These are phyloP conservation scores for Paradoxurus hermaphroditus DNA, from an alignment of 2,113 vertebrate genomes.

Conservation along the genomic window DNA sequence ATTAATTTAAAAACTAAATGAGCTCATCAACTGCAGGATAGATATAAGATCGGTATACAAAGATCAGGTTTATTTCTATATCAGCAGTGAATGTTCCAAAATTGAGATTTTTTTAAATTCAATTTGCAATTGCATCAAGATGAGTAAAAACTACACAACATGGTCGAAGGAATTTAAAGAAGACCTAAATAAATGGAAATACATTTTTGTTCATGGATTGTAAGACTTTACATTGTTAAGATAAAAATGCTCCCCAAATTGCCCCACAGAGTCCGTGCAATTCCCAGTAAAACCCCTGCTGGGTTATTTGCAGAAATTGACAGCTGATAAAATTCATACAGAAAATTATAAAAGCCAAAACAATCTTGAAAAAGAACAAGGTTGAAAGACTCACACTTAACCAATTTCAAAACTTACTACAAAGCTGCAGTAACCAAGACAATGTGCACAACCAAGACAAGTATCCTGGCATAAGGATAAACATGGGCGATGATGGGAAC, in stretches of 20 bases:
- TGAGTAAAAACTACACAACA: not conserved
- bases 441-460: no score
- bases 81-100: not conserved
- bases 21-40: not conserved
- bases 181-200: not conserved
- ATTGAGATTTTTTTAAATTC: not conserved
- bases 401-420: not conserved
- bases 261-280: not conserved
- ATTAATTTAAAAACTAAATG: not conserved
- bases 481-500: not conserved
- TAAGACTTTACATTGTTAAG: not conserved
- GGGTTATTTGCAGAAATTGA: not conserved
- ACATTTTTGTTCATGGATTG: not conserved
- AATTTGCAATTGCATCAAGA: not conserved
- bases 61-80: not conserved
- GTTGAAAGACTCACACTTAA: not conserved
- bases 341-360: not conserved
- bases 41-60: not conserved
- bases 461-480: not conserved
- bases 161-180: not conserved
- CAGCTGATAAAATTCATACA: not conserved
- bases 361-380: not conserved
- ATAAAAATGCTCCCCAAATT: not conserved
- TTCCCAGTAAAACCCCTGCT: not conserved
- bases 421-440: not conserved